Evolutionary conservation across 2,888 invertebrate genomes (phyloP).

Genomic region (Epinotia brunnichana): DNA sequence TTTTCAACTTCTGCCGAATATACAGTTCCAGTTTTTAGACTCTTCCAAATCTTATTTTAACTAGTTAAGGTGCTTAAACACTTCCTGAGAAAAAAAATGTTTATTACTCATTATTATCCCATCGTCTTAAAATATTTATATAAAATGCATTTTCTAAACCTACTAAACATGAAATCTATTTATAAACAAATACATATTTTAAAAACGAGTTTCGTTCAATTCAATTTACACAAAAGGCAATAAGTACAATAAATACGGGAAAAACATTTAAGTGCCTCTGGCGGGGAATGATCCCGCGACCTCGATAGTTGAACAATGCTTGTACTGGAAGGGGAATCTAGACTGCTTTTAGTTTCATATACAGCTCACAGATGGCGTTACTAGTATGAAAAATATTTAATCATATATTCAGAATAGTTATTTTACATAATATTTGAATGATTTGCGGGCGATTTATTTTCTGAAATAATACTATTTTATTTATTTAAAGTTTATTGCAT

Average conservation of each 20-base stretch:
- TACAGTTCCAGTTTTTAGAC: no score
- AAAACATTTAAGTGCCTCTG: neutral
- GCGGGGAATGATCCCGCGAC: slow-evolving; percentile 3
- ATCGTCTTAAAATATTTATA: no score
- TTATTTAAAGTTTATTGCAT: no score
- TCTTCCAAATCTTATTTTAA: no score
- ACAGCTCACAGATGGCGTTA: slow-evolving; percentile 5
- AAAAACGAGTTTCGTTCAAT: neutral
- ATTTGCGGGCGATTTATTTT: neutral
- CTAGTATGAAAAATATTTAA: neutral
- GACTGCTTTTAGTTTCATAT: slow-evolving; percentile 7
- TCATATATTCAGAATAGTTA: neutral
- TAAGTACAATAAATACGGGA: neutral
- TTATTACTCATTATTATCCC: no score
- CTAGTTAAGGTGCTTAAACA: no score
- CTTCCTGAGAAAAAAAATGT: no score
- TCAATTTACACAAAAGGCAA: slow-evolving; percentile 4
- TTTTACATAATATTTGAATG: neutral
- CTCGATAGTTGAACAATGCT: neutral
- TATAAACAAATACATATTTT: neutral
- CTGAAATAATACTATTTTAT: no score
- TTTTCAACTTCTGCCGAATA: no score
- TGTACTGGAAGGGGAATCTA: neutral
- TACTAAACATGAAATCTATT: no score
- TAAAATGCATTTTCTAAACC: no score